phyloP scores from a whole-genome alignment of 2,797 vertebrate species.

The Florisuga fusca region DNA sequence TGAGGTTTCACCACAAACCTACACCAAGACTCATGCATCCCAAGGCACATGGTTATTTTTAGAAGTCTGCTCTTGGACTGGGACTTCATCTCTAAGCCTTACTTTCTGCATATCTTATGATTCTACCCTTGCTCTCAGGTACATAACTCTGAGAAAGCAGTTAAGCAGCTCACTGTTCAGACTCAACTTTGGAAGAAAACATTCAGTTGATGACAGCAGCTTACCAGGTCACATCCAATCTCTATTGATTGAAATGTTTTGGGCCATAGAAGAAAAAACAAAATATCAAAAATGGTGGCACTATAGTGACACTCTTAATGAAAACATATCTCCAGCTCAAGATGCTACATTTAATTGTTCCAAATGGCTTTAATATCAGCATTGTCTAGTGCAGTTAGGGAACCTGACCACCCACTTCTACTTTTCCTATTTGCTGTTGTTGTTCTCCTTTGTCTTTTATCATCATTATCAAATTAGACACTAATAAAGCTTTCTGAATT shows the following conservation, averaged over 20 bases:
- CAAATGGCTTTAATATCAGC: background rate
- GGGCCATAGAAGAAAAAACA: background rate
- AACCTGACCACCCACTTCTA: background rate
- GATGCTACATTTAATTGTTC: background rate
- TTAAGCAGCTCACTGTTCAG: background rate
- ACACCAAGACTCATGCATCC: too few species aligned
- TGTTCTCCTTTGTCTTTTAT: background rate
- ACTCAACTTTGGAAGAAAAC: background rate
- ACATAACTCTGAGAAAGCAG: background rate
- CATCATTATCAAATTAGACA: background rate
- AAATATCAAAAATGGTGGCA: background rate
- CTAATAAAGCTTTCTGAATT: background rate
- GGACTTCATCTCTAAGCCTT: background rate
- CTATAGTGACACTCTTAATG: background rate
- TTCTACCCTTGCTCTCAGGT: background rate
- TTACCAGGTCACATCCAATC: background rate
- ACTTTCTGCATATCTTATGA: background rate
- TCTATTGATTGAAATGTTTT: background rate
- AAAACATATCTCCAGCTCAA: background rate
- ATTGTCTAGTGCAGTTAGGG: background rate
- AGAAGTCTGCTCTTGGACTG: background rate
- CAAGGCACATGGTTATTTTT: background rate
- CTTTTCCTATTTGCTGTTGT: background rate
- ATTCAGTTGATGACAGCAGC: rapidly evolving
- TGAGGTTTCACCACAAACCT: background rate